Evolutionary conservation across 2,888 invertebrate genomes (phyloP).

Genomic region (Aromia moschata): DNA sequence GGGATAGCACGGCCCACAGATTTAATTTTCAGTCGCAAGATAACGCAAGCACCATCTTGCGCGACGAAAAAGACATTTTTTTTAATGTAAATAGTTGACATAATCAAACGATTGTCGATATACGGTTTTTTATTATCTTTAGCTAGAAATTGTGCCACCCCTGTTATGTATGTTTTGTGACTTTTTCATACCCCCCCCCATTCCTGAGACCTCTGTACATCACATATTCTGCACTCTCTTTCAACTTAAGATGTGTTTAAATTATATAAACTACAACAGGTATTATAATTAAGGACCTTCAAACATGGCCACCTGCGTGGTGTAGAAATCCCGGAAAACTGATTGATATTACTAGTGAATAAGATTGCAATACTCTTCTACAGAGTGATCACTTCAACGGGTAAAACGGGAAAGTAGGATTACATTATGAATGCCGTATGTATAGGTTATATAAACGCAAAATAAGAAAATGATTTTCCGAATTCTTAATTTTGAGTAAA

Average conservation of each 20-base stretch:
- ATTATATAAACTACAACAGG: conserved; percentile 32
- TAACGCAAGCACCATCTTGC: not conserved
- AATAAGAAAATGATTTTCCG: too few relatives aligned
- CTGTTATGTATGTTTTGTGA: not conserved
- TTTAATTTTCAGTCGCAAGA: not conserved
- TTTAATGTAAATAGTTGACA: conserved; percentile 7
- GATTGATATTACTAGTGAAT: too few relatives aligned
- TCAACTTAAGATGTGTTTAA: conserved; percentile 56
- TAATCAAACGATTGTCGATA: conserved; percentile 3
- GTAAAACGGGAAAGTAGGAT: too few relatives aligned
- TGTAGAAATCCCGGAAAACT: conserved; percentile 13
- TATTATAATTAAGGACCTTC: conserved; percentile 30
- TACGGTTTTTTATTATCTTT: conserved; percentile 2
- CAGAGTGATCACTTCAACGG: too few relatives aligned
- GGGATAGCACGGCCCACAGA: too few relatives aligned
- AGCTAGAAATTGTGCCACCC: not conserved
- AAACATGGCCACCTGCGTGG: conserved; percentile 31
- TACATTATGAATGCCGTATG: too few relatives aligned
- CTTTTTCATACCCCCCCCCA: too few relatives aligned
- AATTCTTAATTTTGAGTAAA: too few relatives aligned
- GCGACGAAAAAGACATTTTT: conserved; percentile 16
- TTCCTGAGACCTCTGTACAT: conserved; percentile 32
- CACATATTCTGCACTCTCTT: conserved; percentile 52
- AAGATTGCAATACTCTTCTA: too few relatives aligned
- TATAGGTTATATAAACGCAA: too few relatives aligned